phyloP scores from a whole-genome alignment of 2,888 invertebrate genomes.

The Dendrolimus houi region DNA sequence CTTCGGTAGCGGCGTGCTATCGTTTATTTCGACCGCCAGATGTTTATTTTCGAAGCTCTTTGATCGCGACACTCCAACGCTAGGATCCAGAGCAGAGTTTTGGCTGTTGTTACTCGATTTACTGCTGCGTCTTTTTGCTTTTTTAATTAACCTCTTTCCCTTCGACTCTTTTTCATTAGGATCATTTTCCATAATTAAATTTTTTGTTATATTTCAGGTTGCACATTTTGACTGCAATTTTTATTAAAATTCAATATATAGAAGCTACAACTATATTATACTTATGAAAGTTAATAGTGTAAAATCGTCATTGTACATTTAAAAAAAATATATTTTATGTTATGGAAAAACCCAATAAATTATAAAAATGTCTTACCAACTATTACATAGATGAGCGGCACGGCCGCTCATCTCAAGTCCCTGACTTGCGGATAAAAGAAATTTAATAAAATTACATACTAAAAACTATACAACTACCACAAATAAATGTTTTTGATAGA shows the following conservation, averaged over 20 bases:
- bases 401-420: slow-evolving; percentile 46
- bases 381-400: no score
- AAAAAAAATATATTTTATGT: background rate
- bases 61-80: slow-evolving; percentile 38
- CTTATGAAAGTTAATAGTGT: no score
- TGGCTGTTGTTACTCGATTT: slow-evolving; percentile 51
- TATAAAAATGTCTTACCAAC: slow-evolving; percentile 33
- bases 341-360: slow-evolving; percentile 1
- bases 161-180: slow-evolving; percentile 67
- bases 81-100: slow-evolving; percentile 34
- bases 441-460: slow-evolving; percentile 35
- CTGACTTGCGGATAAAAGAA: slow-evolving; percentile 33
- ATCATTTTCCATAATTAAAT: slow-evolving; percentile 69
- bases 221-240: slow-evolving; percentile 54
- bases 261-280: no score
- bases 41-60: slow-evolving; percentile 53
- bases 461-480: slow-evolving; percentile 25
- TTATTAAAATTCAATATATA: slow-evolving; percentile 6
- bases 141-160: slow-evolving; percentile 64
- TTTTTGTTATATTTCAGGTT: slow-evolving; percentile 31
- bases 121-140: slow-evolving; percentile 56
- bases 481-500: slow-evolving; percentile 15
- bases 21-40: slow-evolving; percentile 37
- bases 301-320: background rate
- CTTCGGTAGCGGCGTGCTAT: slow-evolving; percentile 40